A percentile compares a stretch with the other conserved stretches of the same genome.
These are phyloP conservation scores for Spodoptera litura DNA, from an alignment of 1,140 invertebrate species.

Conservation along the genomic window DNA sequence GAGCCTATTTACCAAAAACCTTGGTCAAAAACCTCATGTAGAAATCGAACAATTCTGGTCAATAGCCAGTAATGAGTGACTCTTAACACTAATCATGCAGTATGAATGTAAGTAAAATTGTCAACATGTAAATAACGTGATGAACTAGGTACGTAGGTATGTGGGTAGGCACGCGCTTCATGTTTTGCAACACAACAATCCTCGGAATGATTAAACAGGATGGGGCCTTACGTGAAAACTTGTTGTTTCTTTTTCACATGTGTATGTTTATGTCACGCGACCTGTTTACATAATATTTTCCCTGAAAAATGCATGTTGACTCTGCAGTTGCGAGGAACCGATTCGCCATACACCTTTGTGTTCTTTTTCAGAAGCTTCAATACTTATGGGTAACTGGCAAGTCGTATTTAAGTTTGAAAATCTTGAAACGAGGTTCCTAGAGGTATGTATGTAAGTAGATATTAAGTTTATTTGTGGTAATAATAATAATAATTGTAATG, in stretches of 20 bases:
- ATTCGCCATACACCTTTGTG: slow-evolving; percentile 27
- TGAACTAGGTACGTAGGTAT: neutral
- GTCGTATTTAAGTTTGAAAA: too few species aligned
- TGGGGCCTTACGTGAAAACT: slow-evolving; percentile 51
- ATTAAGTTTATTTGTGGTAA: too few species aligned
- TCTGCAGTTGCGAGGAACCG: slow-evolving; percentile 32
- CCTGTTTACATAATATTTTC: slow-evolving; percentile 67
- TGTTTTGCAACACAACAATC: slow-evolving; percentile 67
- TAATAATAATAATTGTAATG: too few species aligned
- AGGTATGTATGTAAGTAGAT: too few species aligned
- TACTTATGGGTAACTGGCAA: neutral
- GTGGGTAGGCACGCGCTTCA: slow-evolving; percentile 54
- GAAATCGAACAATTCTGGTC: too few species aligned
- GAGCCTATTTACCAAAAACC: too few species aligned
- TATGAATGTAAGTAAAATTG: too few species aligned
- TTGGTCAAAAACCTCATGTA: too few species aligned
- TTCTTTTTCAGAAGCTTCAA: slow-evolving; percentile 21
- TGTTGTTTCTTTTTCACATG: slow-evolving; percentile 60
- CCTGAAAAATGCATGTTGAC: slow-evolving; percentile 56
- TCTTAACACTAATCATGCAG: too few species aligned
- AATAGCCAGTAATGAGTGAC: too few species aligned
- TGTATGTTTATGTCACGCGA: slow-evolving; percentile 52
- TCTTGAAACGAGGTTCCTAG: too few species aligned
- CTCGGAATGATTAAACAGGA: slow-evolving; percentile 74
- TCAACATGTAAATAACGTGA: neutral